phyloP scores from a whole-genome alignment of 2,113 vertebrate genomes.

The Cyphomyrus plagiostoma region DNA sequence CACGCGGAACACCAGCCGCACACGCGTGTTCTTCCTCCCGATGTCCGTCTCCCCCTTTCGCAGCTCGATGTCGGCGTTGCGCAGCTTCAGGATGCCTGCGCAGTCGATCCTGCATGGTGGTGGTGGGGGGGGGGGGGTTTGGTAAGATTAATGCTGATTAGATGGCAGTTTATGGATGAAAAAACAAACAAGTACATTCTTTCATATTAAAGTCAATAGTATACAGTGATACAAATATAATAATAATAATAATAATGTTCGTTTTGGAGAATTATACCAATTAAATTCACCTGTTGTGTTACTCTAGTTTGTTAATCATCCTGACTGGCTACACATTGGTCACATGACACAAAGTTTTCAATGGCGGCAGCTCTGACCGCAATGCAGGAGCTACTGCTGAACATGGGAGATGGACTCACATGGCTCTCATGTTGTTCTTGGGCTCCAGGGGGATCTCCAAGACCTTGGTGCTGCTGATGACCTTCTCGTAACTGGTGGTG shows the following conservation, averaged over 20 bases:
- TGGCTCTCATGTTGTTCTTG: slow-evolving; percentile 96
- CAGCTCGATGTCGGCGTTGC: slow-evolving; percentile 94
- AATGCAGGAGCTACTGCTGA: not conserved
- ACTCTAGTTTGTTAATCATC: not conserved
- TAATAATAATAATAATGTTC: not conserved
- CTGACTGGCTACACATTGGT: not conserved
- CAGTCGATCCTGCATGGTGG: slow-evolving; percentile 81
- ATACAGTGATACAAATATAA: not conserved
- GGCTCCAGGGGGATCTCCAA: slow-evolving; percentile 92
- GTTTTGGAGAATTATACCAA: not conserved
- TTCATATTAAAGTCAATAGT: not conserved
- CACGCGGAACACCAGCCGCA: slow-evolving; percentile 86
- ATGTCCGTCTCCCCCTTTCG: slow-evolving; percentile 97
- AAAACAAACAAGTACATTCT: not conserved
- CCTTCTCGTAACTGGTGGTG: slow-evolving; percentile 94
- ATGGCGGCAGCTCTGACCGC: not conserved
- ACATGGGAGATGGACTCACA: slow-evolving; percentile 63
- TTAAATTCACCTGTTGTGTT: not conserved
- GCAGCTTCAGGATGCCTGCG: slow-evolving; percentile 89
- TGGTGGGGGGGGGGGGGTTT: not conserved
- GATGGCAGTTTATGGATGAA: not conserved
- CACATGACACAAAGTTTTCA: not conserved
- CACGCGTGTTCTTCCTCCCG: slow-evolving; percentile 90
- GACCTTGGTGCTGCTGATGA: slow-evolving; percentile 87
- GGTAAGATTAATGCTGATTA: not conserved